A percentile compares a stretch with the other conserved stretches of the same genome.
Conservation (phyloP, 2,797 vertebrate genomes). For the Pseudomugil tenellus region DNA sequence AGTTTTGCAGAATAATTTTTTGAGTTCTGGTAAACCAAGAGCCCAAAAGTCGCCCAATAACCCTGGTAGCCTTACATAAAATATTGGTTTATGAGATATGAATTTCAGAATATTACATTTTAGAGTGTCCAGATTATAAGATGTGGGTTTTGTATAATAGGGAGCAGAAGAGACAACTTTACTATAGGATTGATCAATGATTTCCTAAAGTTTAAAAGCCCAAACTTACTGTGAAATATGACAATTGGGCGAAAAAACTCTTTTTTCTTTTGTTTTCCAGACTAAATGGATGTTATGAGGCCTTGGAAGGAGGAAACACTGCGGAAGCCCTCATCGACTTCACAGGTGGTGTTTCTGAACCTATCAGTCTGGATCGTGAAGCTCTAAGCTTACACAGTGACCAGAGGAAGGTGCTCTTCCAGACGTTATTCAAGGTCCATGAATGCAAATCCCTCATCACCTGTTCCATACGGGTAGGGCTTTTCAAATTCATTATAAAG, state of each 20-base stretch:
- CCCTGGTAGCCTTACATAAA: too few relatives aligned
- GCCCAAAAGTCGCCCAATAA: too few relatives aligned
- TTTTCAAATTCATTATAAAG: background rate
- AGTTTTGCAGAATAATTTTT: background rate
- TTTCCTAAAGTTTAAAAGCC: background rate
- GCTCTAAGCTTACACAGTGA: conserved; percentile 66
- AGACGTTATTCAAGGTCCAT: conserved; percentile 79
- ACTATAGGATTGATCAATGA: background rate
- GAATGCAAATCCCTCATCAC: conserved; percentile 83
- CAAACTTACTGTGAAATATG: background rate
- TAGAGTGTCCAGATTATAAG: too few relatives aligned
- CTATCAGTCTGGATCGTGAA: conserved; percentile 70
- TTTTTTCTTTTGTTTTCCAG: conserved; percentile 55
- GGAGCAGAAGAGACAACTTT: background rate
- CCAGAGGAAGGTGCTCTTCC: conserved; percentile 79
- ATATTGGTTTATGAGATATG: too few relatives aligned
- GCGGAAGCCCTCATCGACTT: conserved; percentile 88
- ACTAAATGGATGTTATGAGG: conserved; percentile 87
- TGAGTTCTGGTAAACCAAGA: background rate
- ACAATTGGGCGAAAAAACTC: background rate
- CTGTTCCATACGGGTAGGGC: conserved; percentile 83
- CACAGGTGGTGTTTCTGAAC: conserved; percentile 87
- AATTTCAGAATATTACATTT: too few relatives aligned
- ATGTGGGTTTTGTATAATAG: too few relatives aligned
- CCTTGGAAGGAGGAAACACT: conserved; percentile 87